Base-by-base conservation (phyloP, 2,888 invertebrate genomes). In the Himalopsyche japonica region DNA sequence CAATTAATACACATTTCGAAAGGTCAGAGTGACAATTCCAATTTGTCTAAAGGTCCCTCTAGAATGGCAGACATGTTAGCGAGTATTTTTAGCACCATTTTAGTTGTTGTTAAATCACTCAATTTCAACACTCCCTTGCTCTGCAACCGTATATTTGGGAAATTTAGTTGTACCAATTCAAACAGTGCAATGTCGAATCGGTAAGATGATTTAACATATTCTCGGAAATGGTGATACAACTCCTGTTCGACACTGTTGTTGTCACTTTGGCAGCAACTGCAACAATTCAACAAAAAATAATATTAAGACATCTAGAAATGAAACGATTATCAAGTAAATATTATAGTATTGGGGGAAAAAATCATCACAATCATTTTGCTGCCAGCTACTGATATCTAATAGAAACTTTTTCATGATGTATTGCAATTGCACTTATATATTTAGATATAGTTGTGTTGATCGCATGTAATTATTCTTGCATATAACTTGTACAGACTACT, bases 91-190 rank as follows among this genome's bases (percentile, higher is more conserved):
- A 92, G 90, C n/a, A 91, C 89, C 87, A 89, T 88, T 85, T 92
- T 92, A 0, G 92, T 90, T 32, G 90, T 88, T 87, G 92, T 91
- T 0, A 91, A 90, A 1, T 91, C 91, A 82, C 91, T 92, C 91
- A 92, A 90, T 87, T 91, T 92, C 0, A 92, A 89, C 32, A 88
- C 87, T 7, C 92, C 92, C 84, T 88, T 90, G 82, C 87, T 89
- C 87, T 91, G 92, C 0, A 92, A 89, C 86, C 90, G 90, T 6
- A 91, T 91, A 88, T 89, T 91, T 0, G 91, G 90, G 80, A 91
- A 87, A n/a, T 88, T 88, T 4, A 92, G 88, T 87, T 90, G 90
- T 81, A 88, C 89, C 32, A 92, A 87, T 80, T 91, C 90, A 85
- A 91, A 89, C 30, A 89, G 88, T 3, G 90, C 89, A 37, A 92